A percentile compares a stretch with the other conserved stretches of the same genome.
These are phyloP conservation scores for Anthrax anthrax DNA, from an alignment of 2,888 invertebrate genomes.

Conservation along the genomic window DNA sequence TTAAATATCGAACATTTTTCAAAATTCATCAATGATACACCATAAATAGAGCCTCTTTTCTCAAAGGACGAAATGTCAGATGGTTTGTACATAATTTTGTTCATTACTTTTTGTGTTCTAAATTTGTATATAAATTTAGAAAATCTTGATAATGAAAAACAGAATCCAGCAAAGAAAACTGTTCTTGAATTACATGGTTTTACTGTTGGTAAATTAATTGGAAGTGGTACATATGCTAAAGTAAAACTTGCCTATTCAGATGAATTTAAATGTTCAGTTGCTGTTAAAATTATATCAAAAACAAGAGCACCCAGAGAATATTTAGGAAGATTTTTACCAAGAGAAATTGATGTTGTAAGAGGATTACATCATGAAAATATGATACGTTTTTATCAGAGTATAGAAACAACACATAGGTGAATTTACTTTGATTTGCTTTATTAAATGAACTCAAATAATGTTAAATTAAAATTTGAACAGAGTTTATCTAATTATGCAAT, in stretches of 20 bases:
- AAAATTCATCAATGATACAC: too few relatives aligned
- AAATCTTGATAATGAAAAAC: neutral
- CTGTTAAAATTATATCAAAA: slow-evolving; percentile 49
- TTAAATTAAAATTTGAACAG: too few relatives aligned
- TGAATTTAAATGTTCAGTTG: slow-evolving; percentile 57
- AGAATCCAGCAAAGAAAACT: slow-evolving; percentile 39
- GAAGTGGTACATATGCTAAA: slow-evolving; percentile 70
- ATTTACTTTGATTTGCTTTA: too few relatives aligned
- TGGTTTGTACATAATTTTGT: too few relatives aligned
- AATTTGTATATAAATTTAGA: too few relatives aligned
- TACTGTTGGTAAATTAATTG: slow-evolving; percentile 57
- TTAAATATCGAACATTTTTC: too few relatives aligned
- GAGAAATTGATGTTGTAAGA: neutral
- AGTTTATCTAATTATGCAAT: slow-evolving; percentile 74
- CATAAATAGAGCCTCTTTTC: too few relatives aligned
- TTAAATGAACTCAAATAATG: too few relatives aligned
- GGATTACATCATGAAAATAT: slow-evolving; percentile 32
- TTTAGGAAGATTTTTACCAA: slow-evolving; percentile 56
- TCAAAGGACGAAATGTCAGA: too few relatives aligned
- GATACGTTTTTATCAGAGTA: neutral
- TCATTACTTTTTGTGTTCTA: too few relatives aligned
- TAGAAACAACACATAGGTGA: neutral
- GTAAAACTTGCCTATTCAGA: slow-evolving; percentile 66
- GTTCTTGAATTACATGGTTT: slow-evolving; percentile 68
- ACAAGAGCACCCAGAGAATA: slow-evolving; percentile 36